A percentile compares a stretch with the other conserved stretches of the same genome.
These are phyloP conservation scores for Urosaurus nigricauda DNA, from an alignment of 2,797 vertebrate genomes.

Conservation along the genomic window DNA sequence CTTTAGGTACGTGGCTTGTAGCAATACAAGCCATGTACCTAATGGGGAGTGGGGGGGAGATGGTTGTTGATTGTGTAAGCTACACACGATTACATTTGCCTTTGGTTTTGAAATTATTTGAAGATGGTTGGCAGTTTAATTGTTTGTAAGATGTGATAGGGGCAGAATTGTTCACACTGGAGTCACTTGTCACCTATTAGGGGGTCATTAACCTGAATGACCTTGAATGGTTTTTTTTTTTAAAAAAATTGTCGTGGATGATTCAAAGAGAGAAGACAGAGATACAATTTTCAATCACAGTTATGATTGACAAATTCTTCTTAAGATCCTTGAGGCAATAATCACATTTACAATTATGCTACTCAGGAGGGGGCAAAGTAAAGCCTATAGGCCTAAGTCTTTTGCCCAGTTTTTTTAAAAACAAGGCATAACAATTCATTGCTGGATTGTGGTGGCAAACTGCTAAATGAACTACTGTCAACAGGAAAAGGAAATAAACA, in stretches of 20 bases:
- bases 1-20: slow-evolving; percentile 37
- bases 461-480: too few relatives aligned
- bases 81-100: background rate
- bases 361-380: too few relatives aligned
- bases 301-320: background rate
- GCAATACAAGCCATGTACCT: too few relatives aligned
- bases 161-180: background rate
- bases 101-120: background rate
- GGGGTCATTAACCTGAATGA: slow-evolving; percentile 9
- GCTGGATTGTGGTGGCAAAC: too few relatives aligned
- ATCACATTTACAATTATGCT: background rate
- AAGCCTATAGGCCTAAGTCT: too few relatives aligned
- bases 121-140: background rate
- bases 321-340: background rate
- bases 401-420: too few relatives aligned
- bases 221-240: background rate
- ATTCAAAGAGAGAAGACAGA: background rate
- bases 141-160: slow-evolving; percentile 23
- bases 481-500: too few relatives aligned
- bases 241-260: background rate
- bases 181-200: slow-evolving; percentile 27
- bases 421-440: too few relatives aligned
- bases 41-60: background rate
- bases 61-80: slow-evolving; percentile 44
- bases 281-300: background rate